phyloP scores from a whole-genome alignment of 1,140 invertebrate species.

The Diorhabda elongata region DNA sequence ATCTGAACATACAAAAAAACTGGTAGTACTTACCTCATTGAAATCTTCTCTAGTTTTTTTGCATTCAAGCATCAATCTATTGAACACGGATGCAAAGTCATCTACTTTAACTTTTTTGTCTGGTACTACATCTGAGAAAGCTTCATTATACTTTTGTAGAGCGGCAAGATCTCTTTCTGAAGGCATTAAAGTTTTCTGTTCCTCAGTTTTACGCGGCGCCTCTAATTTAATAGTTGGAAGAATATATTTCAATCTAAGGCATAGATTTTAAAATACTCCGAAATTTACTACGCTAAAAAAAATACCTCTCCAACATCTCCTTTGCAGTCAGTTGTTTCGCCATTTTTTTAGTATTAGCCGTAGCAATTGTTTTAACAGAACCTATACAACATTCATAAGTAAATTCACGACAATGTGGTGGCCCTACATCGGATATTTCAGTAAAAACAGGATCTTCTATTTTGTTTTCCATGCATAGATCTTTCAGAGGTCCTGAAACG shows the following conservation, averaged over 20 bases:
- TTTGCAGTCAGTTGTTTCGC: conserved; percentile 55
- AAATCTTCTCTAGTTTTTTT: conserved; percentile 30
- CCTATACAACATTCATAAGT: conserved; percentile 63
- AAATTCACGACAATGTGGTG: conserved; percentile 65
- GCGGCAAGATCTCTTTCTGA: conserved; percentile 20
- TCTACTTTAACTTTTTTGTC: conserved; percentile 31
- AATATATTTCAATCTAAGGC: conserved; percentile 28
- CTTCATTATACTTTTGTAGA: conserved; percentile 23
- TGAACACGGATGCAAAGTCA: conserved; percentile 25
- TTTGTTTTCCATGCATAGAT: conserved; percentile 60
- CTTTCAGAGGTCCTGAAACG: conserved; percentile 39
- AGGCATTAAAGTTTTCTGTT: conserved; percentile 12
- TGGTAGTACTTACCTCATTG: conserved; percentile 19
- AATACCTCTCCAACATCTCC: conserved; percentile 50
- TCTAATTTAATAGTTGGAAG: conserved; percentile 23
- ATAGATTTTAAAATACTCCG: not conserved
- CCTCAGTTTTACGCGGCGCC: not conserved
- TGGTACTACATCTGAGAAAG: conserved; percentile 22
- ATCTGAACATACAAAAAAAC: not conserved
- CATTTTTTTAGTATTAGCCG: conserved; percentile 54
- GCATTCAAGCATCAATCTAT: conserved; percentile 28
- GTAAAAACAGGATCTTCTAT: conserved; percentile 61
- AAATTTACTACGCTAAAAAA: not conserved
- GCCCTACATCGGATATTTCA: conserved; percentile 62
- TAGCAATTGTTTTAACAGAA: conserved; percentile 54